Evolutionary conservation across 2,113 vertebrate species (phyloP).

Genomic region (Tautogolabrus adspersus): DNA sequence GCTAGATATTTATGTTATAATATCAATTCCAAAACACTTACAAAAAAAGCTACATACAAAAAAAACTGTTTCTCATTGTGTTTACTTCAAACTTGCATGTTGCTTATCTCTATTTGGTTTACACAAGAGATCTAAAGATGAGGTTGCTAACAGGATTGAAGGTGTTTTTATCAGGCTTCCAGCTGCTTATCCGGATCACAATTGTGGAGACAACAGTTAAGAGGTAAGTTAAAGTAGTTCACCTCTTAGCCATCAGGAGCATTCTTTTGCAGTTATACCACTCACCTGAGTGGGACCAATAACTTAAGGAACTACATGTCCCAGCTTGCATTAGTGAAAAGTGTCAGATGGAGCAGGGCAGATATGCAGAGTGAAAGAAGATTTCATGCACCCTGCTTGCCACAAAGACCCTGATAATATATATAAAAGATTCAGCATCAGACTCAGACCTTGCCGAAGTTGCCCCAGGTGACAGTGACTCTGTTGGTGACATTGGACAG

Average conservation of each 20-base stretch:
- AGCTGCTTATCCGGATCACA: constrained; percentile 25
- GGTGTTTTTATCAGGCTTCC: constrained; percentile 2
- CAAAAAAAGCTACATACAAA: background rate
- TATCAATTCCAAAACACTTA: background rate
- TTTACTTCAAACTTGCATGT: background rate
- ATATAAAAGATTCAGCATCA: background rate
- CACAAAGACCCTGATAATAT: background rate
- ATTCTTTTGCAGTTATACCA: background rate
- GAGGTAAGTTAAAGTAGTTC: background rate
- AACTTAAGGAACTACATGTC: background rate
- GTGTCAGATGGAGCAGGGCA: background rate
- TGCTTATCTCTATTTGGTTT: constrained; percentile 1
- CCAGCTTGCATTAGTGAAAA: constrained; percentile 1
- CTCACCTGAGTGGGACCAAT: background rate
- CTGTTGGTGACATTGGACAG: constrained; percentile 93
- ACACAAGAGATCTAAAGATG: constrained; percentile 8
- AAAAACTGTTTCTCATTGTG: background rate
- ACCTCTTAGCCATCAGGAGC: background rate
- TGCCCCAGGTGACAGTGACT: constrained; percentile 97
- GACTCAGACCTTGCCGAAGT: constrained; percentile 93
- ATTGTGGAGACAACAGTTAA: constrained; percentile 1
- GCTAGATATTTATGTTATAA: too few species aligned
- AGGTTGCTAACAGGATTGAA: constrained; percentile 2
- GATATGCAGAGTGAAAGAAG: background rate
- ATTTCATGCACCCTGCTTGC: background rate